phyloP scores from a whole-genome alignment of 2,888 invertebrate genomes.

The Hydropsyche betteni region DNA sequence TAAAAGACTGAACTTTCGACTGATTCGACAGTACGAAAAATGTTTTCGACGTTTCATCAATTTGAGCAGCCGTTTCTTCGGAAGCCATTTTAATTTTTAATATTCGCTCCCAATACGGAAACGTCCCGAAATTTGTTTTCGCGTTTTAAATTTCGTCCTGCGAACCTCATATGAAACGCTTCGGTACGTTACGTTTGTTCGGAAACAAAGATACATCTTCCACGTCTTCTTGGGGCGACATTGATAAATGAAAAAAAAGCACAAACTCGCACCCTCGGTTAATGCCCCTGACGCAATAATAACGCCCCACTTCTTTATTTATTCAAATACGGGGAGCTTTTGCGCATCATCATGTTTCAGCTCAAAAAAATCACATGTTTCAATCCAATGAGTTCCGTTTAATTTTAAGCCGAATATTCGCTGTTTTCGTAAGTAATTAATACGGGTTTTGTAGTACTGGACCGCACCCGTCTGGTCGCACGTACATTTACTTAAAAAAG shows the following conservation, averaged over 20 bases:
- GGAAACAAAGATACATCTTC: slow-evolving; percentile 24
- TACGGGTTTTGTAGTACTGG: not conserved
- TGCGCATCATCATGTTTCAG: not conserved
- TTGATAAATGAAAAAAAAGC: slow-evolving; percentile 36
- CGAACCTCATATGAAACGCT: slow-evolving; percentile 20
- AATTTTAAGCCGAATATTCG: too few relatives aligned
- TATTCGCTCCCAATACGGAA: too few relatives aligned
- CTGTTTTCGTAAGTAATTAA: too few relatives aligned
- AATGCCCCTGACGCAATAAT: slow-evolving; percentile 15
- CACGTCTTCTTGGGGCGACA: slow-evolving; percentile 19
- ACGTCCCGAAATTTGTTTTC: slow-evolving; percentile 20
- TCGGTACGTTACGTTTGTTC: slow-evolving; percentile 17
- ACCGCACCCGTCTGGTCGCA: slow-evolving; percentile 19
- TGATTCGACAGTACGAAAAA: too few relatives aligned
- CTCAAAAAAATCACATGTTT: too few relatives aligned
- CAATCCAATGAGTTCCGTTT: too few relatives aligned
- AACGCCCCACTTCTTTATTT: not conserved
- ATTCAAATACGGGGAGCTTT: not conserved
- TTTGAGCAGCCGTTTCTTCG: too few relatives aligned
- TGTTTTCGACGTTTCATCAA: too few relatives aligned
- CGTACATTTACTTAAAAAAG: slow-evolving; percentile 13
- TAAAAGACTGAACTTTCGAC: too few relatives aligned
- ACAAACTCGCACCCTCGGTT: slow-evolving; percentile 13
- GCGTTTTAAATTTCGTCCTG: not conserved
- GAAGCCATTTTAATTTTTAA: too few relatives aligned